Evolutionary conservation across 2,113 vertebrate species (phyloP).

Genomic region (Charina bottae): DNA sequence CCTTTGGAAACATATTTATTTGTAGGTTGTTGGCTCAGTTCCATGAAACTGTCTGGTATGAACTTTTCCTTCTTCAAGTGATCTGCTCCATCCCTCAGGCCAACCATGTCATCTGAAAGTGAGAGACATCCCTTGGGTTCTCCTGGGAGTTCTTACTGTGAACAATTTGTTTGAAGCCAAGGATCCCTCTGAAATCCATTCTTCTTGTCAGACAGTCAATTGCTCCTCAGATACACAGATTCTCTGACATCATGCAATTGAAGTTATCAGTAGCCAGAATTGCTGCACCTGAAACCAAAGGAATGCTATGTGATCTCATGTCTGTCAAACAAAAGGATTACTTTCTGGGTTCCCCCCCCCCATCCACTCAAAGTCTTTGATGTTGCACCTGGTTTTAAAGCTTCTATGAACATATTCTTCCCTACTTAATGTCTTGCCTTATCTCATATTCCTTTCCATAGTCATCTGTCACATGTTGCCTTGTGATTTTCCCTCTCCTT

Average conservation of each 20-base stretch:
- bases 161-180: not conserved
- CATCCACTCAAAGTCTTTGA: not conserved
- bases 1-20: not conserved
- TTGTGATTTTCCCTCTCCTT: not conserved
- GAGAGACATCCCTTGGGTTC: not conserved
- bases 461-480: not conserved
- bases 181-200: not conserved
- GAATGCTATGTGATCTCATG: not conserved
- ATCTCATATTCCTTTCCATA: not conserved
- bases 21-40: not conserved
- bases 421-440: not conserved
- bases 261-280: not conserved
- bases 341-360: not conserved
- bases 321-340: not conserved
- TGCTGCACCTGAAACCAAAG: not conserved
- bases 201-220: not conserved
- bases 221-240: not conserved
- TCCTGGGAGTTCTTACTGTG: not conserved
- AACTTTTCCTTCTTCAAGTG: not conserved
- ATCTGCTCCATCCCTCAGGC: not conserved
- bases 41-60: not conserved
- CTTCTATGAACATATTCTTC: not conserved
- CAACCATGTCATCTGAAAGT: not conserved
- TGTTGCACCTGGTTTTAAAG: not conserved
- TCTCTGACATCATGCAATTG: not conserved